A percentile compares a stretch with the other conserved stretches of the same genome.
Conservation (phyloP, 2,888 invertebrate species). For the Nasonovia ribisnigri region DNA sequence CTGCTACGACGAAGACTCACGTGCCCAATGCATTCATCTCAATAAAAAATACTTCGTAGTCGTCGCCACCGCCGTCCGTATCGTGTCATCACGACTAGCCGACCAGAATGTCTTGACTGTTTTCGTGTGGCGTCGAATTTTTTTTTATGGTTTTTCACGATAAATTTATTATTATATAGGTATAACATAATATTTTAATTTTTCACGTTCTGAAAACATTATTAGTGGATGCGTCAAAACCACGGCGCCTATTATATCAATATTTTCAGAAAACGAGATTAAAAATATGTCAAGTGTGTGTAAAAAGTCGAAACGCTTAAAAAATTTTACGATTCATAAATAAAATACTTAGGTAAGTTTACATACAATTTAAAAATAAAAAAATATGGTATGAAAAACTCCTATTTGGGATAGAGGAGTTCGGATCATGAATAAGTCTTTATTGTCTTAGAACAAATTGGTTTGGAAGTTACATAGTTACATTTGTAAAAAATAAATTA, state of each 20-base stretch:
- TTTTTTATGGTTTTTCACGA: neutral
- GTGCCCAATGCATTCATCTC: neutral
- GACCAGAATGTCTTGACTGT: neutral
- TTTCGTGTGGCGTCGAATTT: neutral
- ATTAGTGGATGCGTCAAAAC: neutral
- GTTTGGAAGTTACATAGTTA: neutral
- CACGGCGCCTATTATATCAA: neutral
- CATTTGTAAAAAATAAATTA: neutral
- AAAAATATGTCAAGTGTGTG: neutral
- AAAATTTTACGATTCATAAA: too few species aligned
- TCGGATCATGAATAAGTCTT: neutral
- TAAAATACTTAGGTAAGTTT: too few species aligned
- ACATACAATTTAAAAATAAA: neutral
- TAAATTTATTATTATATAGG: too few species aligned
- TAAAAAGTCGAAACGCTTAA: neutral
- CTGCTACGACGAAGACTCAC: neutral
- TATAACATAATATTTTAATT: neutral
- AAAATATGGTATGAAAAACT: neutral
- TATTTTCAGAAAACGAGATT: neutral
- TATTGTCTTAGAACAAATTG: too few species aligned
- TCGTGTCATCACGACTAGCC: too few species aligned
- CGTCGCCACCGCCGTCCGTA: neutral
- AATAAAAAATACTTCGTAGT: neutral
- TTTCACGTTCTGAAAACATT: neutral
- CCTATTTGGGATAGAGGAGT: neutral